A percentile compares a stretch with the other conserved stretches of the same genome.
These are phyloP conservation scores for Sebastes trivittatus DNA, from an alignment of 2,797 vertebrate genomes.

Conservation along the genomic window DNA sequence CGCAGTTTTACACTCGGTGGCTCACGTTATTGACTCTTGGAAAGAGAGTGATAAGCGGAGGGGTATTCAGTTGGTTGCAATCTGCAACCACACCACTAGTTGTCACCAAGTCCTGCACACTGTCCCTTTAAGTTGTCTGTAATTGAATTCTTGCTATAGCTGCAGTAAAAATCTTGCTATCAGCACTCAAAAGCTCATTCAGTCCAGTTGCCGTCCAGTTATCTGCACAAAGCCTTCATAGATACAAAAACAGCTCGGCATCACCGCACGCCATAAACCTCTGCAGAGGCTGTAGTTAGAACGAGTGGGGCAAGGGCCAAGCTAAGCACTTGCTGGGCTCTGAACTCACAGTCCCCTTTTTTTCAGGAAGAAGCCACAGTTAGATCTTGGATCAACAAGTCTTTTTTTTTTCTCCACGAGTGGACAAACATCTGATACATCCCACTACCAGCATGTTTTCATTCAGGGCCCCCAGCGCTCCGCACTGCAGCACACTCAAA, in stretches of 20 bases:
- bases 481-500: slow-evolving; percentile 52
- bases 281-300: slow-evolving; percentile 50
- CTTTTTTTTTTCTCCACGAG: slow-evolving; percentile 26
- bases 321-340: slow-evolving; percentile 54
- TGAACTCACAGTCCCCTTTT: slow-evolving; percentile 37
- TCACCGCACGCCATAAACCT: slow-evolving; percentile 30
- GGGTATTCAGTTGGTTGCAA: not conserved
- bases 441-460: slow-evolving; percentile 69
- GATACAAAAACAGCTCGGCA: slow-evolving; percentile 43
- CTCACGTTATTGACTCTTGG: no score
- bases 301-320: slow-evolving; percentile 51
- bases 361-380: slow-evolving; percentile 66
- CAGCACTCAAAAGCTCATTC: not conserved
- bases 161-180: not conserved
- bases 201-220: not conserved
- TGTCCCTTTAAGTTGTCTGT: not conserved
- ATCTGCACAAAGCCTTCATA: slow-evolving; percentile 46
- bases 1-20: no score
- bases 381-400: slow-evolving; percentile 69
- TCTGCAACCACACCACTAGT: no score
- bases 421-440: slow-evolving; percentile 72
- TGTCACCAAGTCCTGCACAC: not conserved
- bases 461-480: slow-evolving; percentile 54
- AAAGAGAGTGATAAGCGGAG: no score
- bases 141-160: not conserved